Conservation (phyloP, 2,113 vertebrate genomes). For the Spea bombifrons region DNA sequence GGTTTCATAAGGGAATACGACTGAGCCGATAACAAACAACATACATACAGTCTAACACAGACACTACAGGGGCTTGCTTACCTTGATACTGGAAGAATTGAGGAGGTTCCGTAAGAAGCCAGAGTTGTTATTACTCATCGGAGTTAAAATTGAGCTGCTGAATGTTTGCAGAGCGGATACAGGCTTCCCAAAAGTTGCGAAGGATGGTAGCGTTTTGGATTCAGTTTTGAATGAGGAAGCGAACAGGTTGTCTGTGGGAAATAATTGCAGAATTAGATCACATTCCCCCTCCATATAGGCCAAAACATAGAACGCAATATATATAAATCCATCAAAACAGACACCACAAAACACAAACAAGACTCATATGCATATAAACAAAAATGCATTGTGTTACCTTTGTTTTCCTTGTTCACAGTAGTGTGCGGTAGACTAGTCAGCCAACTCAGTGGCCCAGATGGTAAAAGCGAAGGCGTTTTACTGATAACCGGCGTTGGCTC, state of each 20-base stretch:
- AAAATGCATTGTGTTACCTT: conserved; percentile 55
- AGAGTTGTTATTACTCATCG: conserved; percentile 71
- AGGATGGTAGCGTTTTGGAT: conserved; percentile 67
- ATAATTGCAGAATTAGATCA: background rate
- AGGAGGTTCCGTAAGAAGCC: conserved; percentile 72
- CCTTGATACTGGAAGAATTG: conserved; percentile 70
- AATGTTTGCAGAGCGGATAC: conserved; percentile 69
- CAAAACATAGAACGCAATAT: background rate
- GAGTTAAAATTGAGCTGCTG: conserved; percentile 70
- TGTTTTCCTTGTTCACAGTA: conserved; percentile 73
- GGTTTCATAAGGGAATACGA: background rate
- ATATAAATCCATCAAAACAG: background rate
- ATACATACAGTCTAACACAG: too few species aligned
- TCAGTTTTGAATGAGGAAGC: conserved; percentile 65
- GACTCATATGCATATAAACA: background rate
- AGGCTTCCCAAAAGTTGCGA: conserved; percentile 66
- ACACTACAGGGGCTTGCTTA: conserved; percentile 40
- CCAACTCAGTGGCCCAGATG: conserved; percentile 65
- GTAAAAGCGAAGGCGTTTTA: conserved; percentile 55
- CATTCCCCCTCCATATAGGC: background rate
- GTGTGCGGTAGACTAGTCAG: conserved; percentile 65
- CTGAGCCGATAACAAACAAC: background rate
- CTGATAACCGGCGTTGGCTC: conserved; percentile 52
- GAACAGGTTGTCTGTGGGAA: conserved; percentile 62
- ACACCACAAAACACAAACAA: background rate